A percentile compares a stretch with the other conserved stretches of the same genome.
Conservation (phyloP, 2,797 vertebrate genomes). For the Myripristis murdjan region DNA sequence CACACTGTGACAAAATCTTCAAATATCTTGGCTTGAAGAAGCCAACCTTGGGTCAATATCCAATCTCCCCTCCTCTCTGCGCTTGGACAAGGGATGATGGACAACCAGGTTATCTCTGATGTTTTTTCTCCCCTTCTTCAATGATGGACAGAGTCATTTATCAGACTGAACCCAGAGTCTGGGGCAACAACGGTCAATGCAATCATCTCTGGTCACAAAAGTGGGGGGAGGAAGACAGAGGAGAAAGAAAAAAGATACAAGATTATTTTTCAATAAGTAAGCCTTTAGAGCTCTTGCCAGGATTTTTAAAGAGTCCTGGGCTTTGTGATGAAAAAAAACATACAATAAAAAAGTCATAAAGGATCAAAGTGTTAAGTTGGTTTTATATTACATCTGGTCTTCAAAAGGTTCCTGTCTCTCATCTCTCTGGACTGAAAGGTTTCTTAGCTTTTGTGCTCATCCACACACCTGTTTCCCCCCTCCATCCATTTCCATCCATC, state of each 20-base stretch:
- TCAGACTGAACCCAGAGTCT: constrained; percentile 64
- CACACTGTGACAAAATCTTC: constrained; percentile 65
- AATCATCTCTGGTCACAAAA: constrained; percentile 68
- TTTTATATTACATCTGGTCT: constrained; percentile 39
- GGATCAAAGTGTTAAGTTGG: constrained; percentile 46
- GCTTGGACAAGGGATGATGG: constrained; percentile 75
- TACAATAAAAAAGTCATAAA: constrained; percentile 68
- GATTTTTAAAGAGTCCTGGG: constrained; percentile 74
- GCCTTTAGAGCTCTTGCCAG: constrained; percentile 59
- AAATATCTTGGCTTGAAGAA: constrained; percentile 66
- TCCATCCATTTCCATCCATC: constrained; percentile 11
- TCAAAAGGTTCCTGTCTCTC: not conserved
- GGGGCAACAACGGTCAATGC: constrained; percentile 70
- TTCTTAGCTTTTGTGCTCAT: constrained; percentile 12
- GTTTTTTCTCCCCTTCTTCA: constrained; percentile 49
- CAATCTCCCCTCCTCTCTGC: constrained; percentile 70
- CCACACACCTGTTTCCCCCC: not conserved
- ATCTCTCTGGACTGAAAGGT: not conserved
- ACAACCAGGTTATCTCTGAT: constrained; percentile 68
- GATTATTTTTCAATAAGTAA: constrained; percentile 86
- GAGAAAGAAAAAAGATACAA: constrained; percentile 66
- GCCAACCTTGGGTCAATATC: constrained; percentile 75
- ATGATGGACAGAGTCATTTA: constrained; percentile 75
- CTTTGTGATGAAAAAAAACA: constrained; percentile 70
- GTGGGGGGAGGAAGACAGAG: constrained; percentile 34